Base-by-base conservation (phyloP, 2,888 invertebrate genomes). In the Timema podura region DNA sequence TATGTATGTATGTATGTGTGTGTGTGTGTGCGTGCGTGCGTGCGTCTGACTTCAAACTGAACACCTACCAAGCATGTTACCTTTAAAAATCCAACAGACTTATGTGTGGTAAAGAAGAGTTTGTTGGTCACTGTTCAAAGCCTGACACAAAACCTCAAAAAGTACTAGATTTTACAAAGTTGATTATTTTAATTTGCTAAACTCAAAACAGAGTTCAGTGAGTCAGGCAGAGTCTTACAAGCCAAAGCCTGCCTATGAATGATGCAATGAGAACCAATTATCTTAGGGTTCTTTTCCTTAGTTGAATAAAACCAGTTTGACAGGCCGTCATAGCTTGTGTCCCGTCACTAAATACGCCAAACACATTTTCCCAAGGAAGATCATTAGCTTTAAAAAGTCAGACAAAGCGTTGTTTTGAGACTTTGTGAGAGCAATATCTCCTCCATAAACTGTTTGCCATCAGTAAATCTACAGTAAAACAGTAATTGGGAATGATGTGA, bases 71-170 rank as follows among this genome's bases (percentile, higher is more conserved):
- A 30, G 30, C 3, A 30, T 30, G 1, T 2, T 30, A 30, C 30
- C 30, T 30, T 30, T 30, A 30, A 7, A 57, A 13, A 10, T 0
- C 1, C 57, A 3, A 57, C n/a, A 10, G 30, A 57, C 5, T 10
- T 57, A 11, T 9, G 57, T 57, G n/a, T 5, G 57, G n/a, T 57
- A 9, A 15, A 57, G 57, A 57, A 57, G 57, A 57, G 57, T 57
- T n/a, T 57, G 57, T 11, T 57, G 9, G 57, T 57, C n/a, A n/a
- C 57, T 10, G 9, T 10, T 57, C 13, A 57, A 57, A 6, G 9
- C 57, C 30, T 5, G 57, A 57, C n/a, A 57, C 0, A 13, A 57
- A 57, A 13, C 57, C 13, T 57, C 0, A 57, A 57, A 57, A 57
- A n/a, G n/a, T 10, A 57, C n/a, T 57, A n/a, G 0, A 57, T 57